Base-by-base conservation (phyloP, 30 jellyfish, hydroid and myxozoan species). In the Cassiopea xamachana region DNA sequence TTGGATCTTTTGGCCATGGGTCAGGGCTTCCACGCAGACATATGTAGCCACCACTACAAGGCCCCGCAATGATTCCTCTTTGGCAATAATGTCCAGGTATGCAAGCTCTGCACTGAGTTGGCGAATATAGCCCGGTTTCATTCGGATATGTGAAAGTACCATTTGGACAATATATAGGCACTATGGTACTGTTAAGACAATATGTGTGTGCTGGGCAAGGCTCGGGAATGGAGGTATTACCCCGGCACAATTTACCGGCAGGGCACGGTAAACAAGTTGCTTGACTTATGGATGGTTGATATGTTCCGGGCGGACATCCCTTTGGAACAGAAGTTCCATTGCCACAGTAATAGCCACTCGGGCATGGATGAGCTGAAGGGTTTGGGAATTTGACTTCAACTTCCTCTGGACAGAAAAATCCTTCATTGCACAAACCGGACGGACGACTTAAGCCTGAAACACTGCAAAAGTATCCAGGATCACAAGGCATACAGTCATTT, bases 231-330 rank as follows among this genome's bases (percentile, higher is more conserved):
- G 98, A 91, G 7, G 99, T 91, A 72, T 91, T 91, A 46, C 98
- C 97, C n/a, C 97, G 80, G 82, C 99, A 95, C 69, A 27, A 88
- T 75, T 70, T 81, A 7, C 99, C 99, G 47, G 93, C 96, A 1
- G 95, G 97, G 73, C 99, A 95, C 14, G 87, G 86, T n/a, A 81
- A 19, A 51, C 99, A 95, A 27, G 15, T 47, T 91, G 84, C 81
- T 9, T 88, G 76, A 1, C 91, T 95, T 19, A 91, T 89, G 10
- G 95, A 82, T 45, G 98, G 97, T 72, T 95, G 99, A 81, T 95
- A 95, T 2, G 97, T 91, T 1, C 99, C 99, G 1, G 98, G 98
- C 6, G 94, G 93, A 74, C 99, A 95, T 13, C 98, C 97, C 61
- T n/a, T 55, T 1, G 99, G 99, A 73, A 77, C 93, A 9, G 98